Base-by-base conservation (phyloP, 2,888 invertebrate species). In the Stratiomys singularior region DNA sequence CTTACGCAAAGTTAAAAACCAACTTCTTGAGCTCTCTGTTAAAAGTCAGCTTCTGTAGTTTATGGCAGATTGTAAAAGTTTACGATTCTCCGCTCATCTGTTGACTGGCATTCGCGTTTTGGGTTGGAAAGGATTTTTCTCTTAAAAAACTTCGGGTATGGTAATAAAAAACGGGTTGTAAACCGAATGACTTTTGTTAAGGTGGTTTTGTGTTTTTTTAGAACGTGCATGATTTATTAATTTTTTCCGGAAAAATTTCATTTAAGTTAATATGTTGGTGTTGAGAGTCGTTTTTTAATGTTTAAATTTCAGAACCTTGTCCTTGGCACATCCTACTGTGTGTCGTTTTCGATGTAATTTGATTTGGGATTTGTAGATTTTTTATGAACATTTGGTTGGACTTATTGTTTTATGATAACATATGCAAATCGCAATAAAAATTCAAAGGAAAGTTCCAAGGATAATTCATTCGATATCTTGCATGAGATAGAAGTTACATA, bases 1-100 rank as follows among this genome's bases (percentile, higher is more conserved):
- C 25, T 71, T 25, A 71, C 71, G 71, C 46, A 71, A 71, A 71
- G 47, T 71, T 69, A 47, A 47, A 71, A 71, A 52, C 64, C 46
- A 71, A 47, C 64, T 64, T 30, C 15, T 27, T 27, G 4, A 7
- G 52, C 9, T 11, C 52, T 25, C 52, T 27, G 52, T 9, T 52
- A 71, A 27, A 52, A 71, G 71, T 71, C 71, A 71, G 47, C 47
- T 71, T 21, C 71, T 27, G 71, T 64, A 47, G 46, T 47, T 47
- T 71, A 71, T 71, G 71, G 25, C 18, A 15, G 11, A 23, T n/a
- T 52, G n/a, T 21, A 21, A 60, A 23, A 13, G n/a, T 71, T 71
- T 71, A 71, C 37, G 52, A 52, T 25, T 71, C 25, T 44, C n/a
- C n/a, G 9, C 37, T 37, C 37, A 9, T 37, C 37, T 5, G 37